Conservation (phyloP, 1,140 invertebrate species). For the Pogonomyrmex californicus region DNA sequence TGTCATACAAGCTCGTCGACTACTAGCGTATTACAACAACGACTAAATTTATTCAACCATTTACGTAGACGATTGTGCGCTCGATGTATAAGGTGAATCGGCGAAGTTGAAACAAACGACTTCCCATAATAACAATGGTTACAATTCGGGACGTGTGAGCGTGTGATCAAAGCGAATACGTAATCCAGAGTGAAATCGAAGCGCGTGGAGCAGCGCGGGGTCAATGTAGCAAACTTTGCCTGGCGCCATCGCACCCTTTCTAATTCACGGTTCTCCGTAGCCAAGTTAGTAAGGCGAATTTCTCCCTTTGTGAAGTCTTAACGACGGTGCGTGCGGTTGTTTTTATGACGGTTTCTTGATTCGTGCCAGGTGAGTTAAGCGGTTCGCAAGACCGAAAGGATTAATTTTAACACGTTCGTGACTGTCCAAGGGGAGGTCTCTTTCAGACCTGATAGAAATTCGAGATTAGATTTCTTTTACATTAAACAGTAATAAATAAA, state of each 20-base stretch:
- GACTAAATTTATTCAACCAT: not conserved
- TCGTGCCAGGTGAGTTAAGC: constrained; percentile 49
- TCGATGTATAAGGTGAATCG: not conserved
- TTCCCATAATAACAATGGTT: constrained; percentile 45
- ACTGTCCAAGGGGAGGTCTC: constrained; percentile 40
- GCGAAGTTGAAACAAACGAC: constrained; percentile 4
- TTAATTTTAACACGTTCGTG: constrained; percentile 67
- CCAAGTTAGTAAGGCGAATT: not conserved
- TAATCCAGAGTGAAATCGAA: constrained; percentile 54
- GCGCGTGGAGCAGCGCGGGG: not conserved
- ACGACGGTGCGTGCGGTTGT: not conserved
- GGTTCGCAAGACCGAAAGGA: constrained; percentile 44
- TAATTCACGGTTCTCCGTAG: constrained; percentile 15
- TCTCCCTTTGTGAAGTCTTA: constrained; percentile 49
- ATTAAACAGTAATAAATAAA: not conserved
- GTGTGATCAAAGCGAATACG: constrained; percentile 57
- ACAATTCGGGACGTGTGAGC: constrained; percentile 52
- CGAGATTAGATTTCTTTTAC: not conserved
- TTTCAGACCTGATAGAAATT: not conserved
- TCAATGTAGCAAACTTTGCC: constrained; percentile 27
- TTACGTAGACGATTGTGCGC: constrained; percentile 13
- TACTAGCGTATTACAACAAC: not conserved
- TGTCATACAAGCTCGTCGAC: not conserved
- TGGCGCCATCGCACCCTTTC: constrained; percentile 1
- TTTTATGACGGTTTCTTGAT: constrained; percentile 41